Base-by-base conservation (phyloP, 1,140 invertebrate genomes). In the Anastrepha ludens region DNA sequence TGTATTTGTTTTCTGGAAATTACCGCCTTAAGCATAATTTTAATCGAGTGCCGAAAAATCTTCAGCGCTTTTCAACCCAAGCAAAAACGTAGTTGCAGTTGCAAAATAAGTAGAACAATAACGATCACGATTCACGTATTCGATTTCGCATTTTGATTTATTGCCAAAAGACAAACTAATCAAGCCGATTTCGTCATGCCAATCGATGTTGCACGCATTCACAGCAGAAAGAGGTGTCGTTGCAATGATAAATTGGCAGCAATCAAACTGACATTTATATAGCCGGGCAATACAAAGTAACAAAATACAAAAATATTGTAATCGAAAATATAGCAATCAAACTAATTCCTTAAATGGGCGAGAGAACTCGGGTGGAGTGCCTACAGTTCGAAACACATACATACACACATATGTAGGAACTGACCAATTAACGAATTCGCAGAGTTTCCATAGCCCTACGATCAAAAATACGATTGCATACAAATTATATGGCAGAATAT, bases 231-330 rank as follows among this genome's bases (percentile, higher is more conserved):
- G 47, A 58, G n/a, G n/a, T 13, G 47, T 4, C 70, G 70, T 74
- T 44, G 74, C 74, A 3, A 81, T 55, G 74, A 81, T 55, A n/a
- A 81, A 81, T 81, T 58, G 74, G 74, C 74, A 81, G 74, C 47
- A 81, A 58, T 81, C 74, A 81, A 81, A 20, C 8, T 78, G 47
- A 20, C 44, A 78, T n/a, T 44, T 17, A n/a, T 78, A 55, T 5
- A 78, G 13, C 15, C 17, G 17, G 15, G 2, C 44, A 81, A 58
- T 81, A 55, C 50, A n/a, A 74, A 74, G 41, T 15, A 41, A 11
- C 29, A 67, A 15, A 74, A 11, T 62, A 17, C 11, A 17, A 4
- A 5, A 8, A 20, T n/a, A 81, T 55, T 50, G 74, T 55, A 81
- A 50, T 17, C 55, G 74, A 41, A 41, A 58, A 58, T 81, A 41